These are phyloP conservation scores for Pipistrellus kuhlii DNA, from an alignment of 2,797 vertebrate species.

Conservation along the genomic window DNA sequence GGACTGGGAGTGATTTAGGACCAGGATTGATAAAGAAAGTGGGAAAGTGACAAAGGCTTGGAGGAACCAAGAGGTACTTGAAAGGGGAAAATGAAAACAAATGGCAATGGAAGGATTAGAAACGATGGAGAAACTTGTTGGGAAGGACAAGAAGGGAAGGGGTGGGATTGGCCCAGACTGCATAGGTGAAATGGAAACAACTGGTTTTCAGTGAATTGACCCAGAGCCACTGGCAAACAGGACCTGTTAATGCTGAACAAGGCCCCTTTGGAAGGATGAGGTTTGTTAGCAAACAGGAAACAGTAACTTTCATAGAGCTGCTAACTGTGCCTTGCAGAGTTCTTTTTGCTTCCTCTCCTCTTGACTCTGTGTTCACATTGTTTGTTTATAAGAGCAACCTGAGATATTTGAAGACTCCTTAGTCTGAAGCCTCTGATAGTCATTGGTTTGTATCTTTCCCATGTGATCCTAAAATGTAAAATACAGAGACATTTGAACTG, in stretches of 20 bases:
- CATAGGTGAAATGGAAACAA: background rate
- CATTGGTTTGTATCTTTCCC: background rate
- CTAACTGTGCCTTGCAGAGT: background rate
- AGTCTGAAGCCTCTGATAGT: background rate
- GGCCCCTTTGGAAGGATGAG: background rate
- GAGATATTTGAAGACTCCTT: background rate
- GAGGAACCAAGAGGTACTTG: background rate
- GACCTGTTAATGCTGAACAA: background rate
- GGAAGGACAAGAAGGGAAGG: background rate
- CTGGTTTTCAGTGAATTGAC: background rate
- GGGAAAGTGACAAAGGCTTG: background rate
- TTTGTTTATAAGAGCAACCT: background rate
- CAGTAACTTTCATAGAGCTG: background rate
- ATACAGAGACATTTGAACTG: background rate
- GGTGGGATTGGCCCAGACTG: background rate
- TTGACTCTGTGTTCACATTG: background rate
- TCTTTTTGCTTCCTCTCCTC: constrained; percentile 41
- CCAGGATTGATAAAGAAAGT: background rate
- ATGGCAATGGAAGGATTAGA: background rate
- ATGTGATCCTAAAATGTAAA: background rate
- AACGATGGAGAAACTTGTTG: background rate
- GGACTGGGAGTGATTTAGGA: background rate
- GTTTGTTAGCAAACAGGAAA: constrained; percentile 62
- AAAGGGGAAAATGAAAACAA: background rate
- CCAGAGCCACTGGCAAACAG: background rate